Conservation (phyloP, 1,140 invertebrate species). For the Brachystomella parvula region DNA sequence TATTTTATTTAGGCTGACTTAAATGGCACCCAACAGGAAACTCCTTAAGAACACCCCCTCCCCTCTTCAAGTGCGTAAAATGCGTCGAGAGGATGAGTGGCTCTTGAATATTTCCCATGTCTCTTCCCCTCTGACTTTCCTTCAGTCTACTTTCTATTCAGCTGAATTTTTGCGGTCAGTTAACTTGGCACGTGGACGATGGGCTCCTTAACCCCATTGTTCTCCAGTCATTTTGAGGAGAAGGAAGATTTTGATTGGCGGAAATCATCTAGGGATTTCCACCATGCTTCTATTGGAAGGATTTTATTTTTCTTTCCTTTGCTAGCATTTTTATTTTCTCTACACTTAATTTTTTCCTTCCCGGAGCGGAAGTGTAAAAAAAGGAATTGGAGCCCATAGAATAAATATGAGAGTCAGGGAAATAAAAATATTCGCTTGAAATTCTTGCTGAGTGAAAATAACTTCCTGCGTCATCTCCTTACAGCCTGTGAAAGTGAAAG, state of each 20-base stretch:
- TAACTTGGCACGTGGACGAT: conserved; percentile 4
- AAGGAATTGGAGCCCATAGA: too few relatives aligned
- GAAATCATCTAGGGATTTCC: background rate
- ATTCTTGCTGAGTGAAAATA: too few relatives aligned
- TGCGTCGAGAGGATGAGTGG: background rate
- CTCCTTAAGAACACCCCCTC: too few relatives aligned
- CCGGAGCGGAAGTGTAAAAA: too few relatives aligned
- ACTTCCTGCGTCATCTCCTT: too few relatives aligned
- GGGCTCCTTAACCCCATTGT: conserved; percentile 9
- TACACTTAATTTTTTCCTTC: too few relatives aligned
- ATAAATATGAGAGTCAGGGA: too few relatives aligned
- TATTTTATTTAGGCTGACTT: conserved; percentile 4
- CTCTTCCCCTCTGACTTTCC: too few relatives aligned
- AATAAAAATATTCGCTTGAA: too few relatives aligned
- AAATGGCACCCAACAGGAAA: background rate
- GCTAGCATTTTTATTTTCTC: background rate
- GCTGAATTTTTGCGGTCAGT: conserved; percentile 10
- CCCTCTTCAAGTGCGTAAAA: background rate
- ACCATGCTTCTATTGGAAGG: background rate
- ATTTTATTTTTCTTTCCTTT: background rate
- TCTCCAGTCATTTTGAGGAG: background rate
- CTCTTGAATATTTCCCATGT: too few relatives aligned
- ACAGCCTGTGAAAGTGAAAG: too few relatives aligned
- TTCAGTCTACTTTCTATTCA: background rate
- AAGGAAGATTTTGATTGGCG: background rate